Evolutionary conservation across 1,140 invertebrate species (phyloP).

Genomic region (Ephestia elutella): DNA sequence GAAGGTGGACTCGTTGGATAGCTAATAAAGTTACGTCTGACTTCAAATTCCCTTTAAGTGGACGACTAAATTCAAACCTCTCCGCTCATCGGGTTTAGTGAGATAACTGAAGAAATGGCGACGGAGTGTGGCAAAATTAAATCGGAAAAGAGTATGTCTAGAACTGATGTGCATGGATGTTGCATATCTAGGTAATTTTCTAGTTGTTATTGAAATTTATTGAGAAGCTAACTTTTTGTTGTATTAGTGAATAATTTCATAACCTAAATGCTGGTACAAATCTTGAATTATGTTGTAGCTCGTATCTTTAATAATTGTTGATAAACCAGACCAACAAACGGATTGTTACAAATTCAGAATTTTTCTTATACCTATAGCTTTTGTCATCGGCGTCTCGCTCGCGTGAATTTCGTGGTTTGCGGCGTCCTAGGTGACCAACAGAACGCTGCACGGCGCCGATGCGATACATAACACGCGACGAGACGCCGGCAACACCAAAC

Average conservation of each 20-base stretch:
- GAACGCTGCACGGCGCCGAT: too few relatives aligned
- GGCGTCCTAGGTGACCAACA: too few relatives aligned
- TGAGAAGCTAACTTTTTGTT: neutral
- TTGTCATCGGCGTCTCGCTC: too few relatives aligned
- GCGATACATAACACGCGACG: too few relatives aligned
- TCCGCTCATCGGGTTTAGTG: conserved; percentile 31
- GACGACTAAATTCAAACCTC: conserved; percentile 32
- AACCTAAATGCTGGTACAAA: neutral
- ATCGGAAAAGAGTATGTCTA: neutral
- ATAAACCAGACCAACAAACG: neutral
- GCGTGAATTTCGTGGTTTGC: too few relatives aligned
- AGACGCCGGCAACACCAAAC: too few relatives aligned
- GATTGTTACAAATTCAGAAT: too few relatives aligned
- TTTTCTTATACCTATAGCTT: too few relatives aligned
- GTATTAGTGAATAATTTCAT: neutral
- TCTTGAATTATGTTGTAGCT: neutral
- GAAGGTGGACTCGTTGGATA: conserved; percentile 25
- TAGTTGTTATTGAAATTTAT: neutral
- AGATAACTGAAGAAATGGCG: conserved; percentile 40
- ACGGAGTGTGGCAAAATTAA: neutral
- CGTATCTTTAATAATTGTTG: neutral
- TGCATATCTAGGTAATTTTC: neutral
- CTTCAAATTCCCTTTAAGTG: conserved; percentile 46
- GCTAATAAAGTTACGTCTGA: conserved; percentile 35
- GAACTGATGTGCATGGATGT: neutral